Base-by-base conservation (phyloP, 2,797 vertebrate species). In the Tamandua tetradactyla region DNA sequence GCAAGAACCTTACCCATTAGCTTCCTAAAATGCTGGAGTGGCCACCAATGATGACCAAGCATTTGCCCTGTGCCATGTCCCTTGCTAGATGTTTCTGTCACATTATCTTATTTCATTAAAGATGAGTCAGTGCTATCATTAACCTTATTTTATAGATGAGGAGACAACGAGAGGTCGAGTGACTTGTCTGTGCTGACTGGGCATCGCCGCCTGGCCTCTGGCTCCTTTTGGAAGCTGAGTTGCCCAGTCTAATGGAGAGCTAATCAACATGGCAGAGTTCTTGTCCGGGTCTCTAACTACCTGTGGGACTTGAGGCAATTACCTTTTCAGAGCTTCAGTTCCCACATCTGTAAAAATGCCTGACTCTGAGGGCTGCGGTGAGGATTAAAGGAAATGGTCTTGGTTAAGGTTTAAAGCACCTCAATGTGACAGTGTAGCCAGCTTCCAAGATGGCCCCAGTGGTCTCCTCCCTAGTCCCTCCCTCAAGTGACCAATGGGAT, bases 101-200 rank as follows among this genome's bases (percentile, higher is more conserved):
- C 4, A 2, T 55, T 3, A 30, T 11, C 74, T 86, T 3, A 11
- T 7, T 20, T 62, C n/a, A n/a, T n/a, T n/a, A n/a, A n/a, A n/a
- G n/a, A 1, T 8, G 11, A 64, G 44, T 20, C 44, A 0, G 7
- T 1, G 0, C 18, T 9, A 3, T 30, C 22, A 8, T 6, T 69
- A 4, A 22, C 61, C 68, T 81, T 1, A 2, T 32, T 66, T n/a
- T 64, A 6, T 15, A 25, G 59, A 30, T 4, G 32, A 59, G 8
- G 32, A 37, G 25, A 64, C 9, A 5, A 68, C 0, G 18, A 68
- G 75, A 64, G 61, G 6, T 8, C 8, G 4, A 6, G 25, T 44
- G 10, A 35, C 30, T 7, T 32, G 59, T 15, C n/a, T 5, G 1
- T 66, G 11, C 2, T 42, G 52, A 18, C 47, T 5, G 1, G 79